These are phyloP conservation scores for Prietella phreatophila DNA, from an alignment of 2,113 vertebrate genomes.

Conservation along the genomic window DNA sequence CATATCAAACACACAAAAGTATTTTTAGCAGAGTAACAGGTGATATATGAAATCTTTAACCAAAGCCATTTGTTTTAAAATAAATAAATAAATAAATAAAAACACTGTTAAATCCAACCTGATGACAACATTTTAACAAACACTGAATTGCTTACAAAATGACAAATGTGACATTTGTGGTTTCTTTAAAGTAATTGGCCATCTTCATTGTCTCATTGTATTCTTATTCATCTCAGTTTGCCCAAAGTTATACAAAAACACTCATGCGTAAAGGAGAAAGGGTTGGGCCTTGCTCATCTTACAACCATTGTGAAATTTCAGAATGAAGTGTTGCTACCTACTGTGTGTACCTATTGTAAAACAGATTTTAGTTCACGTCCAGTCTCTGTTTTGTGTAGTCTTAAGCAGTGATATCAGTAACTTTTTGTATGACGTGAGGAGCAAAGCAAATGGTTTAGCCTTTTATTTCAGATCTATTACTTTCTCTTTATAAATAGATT, in stretches of 20 bases:
- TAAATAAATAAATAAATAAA: too few species aligned
- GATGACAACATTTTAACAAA: background rate
- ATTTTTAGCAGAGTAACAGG: background rate
- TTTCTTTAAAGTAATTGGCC: background rate
- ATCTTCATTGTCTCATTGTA: background rate
- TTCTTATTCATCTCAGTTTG: background rate
- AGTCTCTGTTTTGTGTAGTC: background rate
- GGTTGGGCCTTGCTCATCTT: constrained; percentile 2
- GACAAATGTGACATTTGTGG: background rate
- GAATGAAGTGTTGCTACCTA: background rate
- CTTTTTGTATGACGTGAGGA: background rate
- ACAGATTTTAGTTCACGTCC: background rate
- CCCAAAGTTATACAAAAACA: background rate
- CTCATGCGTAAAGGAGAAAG: background rate
- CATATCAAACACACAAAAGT: background rate
- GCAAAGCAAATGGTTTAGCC: background rate
- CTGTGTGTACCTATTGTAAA: background rate
- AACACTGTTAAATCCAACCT: background rate
- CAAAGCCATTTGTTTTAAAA: background rate
- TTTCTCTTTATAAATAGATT: background rate
- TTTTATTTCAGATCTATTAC: background rate
- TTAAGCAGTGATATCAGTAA: background rate
- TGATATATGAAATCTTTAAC: background rate
- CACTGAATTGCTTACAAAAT: background rate
- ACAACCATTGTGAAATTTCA: constrained; percentile 15